These are phyloP conservation scores for Epinephelus cyanopodus DNA, from an alignment of 2,113 vertebrate species.

Conservation along the genomic window DNA sequence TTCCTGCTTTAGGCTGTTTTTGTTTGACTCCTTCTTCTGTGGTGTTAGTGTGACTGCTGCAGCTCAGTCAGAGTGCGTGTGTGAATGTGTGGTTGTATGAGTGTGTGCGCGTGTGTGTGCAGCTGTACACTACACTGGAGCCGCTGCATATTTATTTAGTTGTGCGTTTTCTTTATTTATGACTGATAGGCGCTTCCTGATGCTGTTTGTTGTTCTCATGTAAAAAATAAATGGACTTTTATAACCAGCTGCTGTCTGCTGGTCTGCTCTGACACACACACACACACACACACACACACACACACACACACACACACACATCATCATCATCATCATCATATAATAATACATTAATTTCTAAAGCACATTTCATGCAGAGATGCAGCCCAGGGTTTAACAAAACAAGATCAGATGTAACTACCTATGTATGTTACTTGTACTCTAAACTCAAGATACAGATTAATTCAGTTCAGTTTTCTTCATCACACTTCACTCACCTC, in stretches of 20 bases:
- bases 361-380: no score
- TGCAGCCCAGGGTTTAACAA: no score
- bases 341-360: no score
- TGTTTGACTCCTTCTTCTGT: not conserved
- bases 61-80: not conserved
- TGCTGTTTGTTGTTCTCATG: constrained; percentile 55
- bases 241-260: constrained; percentile 15
- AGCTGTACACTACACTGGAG: constrained; percentile 76
- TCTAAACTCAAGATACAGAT: no score
- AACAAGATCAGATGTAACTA: no score
- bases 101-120: not conserved
- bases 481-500: no score
- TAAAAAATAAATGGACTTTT: constrained; percentile 79
- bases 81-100: not conserved
- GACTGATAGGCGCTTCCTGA: constrained; percentile 36
- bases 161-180: constrained; percentile 72
- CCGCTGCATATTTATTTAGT: constrained; percentile 75
- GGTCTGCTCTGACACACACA: not conserved
- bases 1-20: constrained; percentile 28
- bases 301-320: not conserved
- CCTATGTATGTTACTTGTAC: no score
- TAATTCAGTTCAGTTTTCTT: no score
- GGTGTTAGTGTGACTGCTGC: constrained; percentile 15
- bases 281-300: not conserved
- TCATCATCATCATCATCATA: no score